These are phyloP conservation scores for Drosophila paranaensis DNA, from an alignment of 2,888 invertebrate genomes.

Conservation along the genomic window DNA sequence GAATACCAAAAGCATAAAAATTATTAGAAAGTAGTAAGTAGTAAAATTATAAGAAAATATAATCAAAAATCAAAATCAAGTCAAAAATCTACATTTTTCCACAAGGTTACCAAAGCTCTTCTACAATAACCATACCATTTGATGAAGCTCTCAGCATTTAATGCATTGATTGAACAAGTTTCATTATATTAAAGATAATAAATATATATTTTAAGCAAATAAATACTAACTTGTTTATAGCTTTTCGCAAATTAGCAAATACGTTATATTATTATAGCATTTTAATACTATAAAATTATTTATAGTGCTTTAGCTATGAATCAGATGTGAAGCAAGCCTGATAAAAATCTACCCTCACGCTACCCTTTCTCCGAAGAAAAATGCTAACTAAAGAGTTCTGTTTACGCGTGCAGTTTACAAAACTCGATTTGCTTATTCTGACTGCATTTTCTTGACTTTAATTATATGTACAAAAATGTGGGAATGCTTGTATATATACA, in stretches of 20 bases:
- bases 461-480: constrained; percentile 28
- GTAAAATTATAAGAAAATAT: not conserved
- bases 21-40: no score
- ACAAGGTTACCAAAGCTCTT: not conserved
- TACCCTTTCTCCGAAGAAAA: constrained; percentile 2
- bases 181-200: not conserved
- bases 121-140: not conserved
- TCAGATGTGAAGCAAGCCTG: not conserved
- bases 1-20: no score
- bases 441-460: constrained; percentile 66
- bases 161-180: no score
- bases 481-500: constrained; percentile 1
- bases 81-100: not conserved
- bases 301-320: not conserved
- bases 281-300: not conserved
- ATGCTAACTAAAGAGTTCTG: constrained; percentile 17
- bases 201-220: not conserved
- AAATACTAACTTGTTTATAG: not conserved
- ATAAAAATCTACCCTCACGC: not conserved
- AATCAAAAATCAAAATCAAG: not conserved
- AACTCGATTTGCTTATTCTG: constrained; percentile 58
- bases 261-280: not conserved
- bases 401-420: constrained; percentile 34
- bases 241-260: not conserved
- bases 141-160: not conserved